Percentiles rank a stretch among this genome's conserved stretches.
phyloP scores from a whole-genome alignment of 1,140 invertebrate genomes.

The Euwallacea similis region DNA sequence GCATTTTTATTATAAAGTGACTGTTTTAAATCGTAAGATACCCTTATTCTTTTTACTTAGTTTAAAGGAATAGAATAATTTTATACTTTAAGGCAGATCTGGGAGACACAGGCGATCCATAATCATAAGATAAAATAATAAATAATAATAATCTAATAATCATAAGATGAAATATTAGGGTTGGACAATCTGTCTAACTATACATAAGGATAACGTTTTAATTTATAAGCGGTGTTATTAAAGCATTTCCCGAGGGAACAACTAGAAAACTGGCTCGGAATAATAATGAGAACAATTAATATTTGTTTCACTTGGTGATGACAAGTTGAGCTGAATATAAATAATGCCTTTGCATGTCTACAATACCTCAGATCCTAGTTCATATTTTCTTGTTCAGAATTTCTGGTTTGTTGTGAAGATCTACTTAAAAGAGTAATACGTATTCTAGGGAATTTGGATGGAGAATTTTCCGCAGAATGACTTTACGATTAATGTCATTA shows the following conservation, averaged over 20 bases:
- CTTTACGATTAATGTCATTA: too few species aligned
- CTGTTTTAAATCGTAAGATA: conserved; percentile 33
- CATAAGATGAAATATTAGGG: not conserved
- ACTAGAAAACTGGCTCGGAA: not conserved
- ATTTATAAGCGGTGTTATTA: conserved; percentile 1
- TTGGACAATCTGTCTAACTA: not conserved
- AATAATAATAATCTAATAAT: not conserved
- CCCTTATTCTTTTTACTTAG: conserved; percentile 30
- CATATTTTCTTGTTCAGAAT: too few species aligned
- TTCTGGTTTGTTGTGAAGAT: too few species aligned
- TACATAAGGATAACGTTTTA: not conserved
- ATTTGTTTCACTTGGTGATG: conserved; percentile 5
- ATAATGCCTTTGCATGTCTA: not conserved
- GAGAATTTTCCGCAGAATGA: too few species aligned
- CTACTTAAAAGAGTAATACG: too few species aligned
- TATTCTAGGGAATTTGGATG: too few species aligned
- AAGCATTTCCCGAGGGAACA: conserved; percentile 6
- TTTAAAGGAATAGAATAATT: conserved; percentile 31
- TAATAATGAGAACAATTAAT: conserved; percentile 8
- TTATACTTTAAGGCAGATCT: conserved; percentile 25
- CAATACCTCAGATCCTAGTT: too few species aligned
- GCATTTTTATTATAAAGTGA: conserved; percentile 35
- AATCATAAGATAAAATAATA: not conserved
- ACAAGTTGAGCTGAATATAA: conserved; percentile 8
- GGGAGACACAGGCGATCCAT: conserved; percentile 8